phyloP scores from a whole-genome alignment of 2,797 vertebrate genomes.

The Tadarida brasiliensis region DNA sequence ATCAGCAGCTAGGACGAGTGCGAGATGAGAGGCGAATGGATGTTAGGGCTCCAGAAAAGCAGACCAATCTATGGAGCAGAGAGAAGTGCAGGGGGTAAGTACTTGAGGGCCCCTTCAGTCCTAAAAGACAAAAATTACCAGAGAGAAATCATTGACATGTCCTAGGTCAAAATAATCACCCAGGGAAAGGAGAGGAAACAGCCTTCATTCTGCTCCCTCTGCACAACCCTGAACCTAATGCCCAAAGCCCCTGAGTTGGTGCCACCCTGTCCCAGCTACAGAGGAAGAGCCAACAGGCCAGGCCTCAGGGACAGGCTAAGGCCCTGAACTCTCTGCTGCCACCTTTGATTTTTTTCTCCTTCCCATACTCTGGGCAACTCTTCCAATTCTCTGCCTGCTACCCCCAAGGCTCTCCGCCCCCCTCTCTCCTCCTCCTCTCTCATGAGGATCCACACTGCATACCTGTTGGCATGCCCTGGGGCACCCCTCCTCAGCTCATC shows the following conservation, averaged over 20 bases:
- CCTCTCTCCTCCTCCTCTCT: neutral
- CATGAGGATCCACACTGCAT: neutral
- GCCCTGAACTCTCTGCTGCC: neutral
- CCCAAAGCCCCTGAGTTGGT: neutral
- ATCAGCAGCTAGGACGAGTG: constrained; percentile 51
- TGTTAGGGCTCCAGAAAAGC: constrained; percentile 63
- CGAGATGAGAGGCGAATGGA: neutral
- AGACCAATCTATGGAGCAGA: constrained; percentile 41
- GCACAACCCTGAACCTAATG: neutral
- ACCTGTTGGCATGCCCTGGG: neutral
- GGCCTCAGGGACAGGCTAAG: neutral
- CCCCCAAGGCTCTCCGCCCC: neutral
- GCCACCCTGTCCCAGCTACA: neutral
- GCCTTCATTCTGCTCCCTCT: neutral
- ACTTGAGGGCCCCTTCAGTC: neutral
- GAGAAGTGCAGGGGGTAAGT: neutral
- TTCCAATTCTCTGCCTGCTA: neutral
- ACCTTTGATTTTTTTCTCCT: neutral
- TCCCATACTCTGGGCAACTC: neutral
- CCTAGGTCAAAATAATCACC: neutral
- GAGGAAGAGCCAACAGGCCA: neutral
- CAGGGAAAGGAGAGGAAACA: neutral
- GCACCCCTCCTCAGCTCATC: neutral
- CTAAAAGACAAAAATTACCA: constrained; percentile 73
- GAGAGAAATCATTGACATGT: constrained; percentile 28